Evolutionary conservation across 2,888 invertebrate genomes (phyloP).

Genomic region (Sussaba pulchella): DNA sequence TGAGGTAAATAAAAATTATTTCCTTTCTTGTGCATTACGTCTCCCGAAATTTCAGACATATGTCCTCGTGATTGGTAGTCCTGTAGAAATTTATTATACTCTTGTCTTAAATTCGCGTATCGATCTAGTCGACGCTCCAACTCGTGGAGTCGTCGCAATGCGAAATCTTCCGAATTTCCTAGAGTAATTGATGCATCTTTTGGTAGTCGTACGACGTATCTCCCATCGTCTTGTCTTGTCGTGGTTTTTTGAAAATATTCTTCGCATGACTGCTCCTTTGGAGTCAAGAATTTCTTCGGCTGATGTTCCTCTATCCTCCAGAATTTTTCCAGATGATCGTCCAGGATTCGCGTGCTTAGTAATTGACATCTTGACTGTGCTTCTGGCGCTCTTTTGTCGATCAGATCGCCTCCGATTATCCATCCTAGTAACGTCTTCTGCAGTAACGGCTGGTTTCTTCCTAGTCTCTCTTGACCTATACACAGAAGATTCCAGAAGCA

Average conservation of each 20-base stretch:
- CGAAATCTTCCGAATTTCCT: conserved; percentile 29
- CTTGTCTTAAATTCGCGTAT: background rate
- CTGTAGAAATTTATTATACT: conserved; percentile 17
- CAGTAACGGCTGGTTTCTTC: background rate
- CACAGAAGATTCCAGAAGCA: conserved; percentile 63
- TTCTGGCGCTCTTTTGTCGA: background rate
- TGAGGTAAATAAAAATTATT: conserved; percentile 50
- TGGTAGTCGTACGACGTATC: conserved; percentile 41
- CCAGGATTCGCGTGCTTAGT: background rate
- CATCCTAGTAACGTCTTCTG: conserved; percentile 28
- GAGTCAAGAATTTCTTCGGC: background rate
- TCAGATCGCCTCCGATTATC: conserved; percentile 31
- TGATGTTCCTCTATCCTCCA: conserved; percentile 32
- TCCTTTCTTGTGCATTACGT: background rate
- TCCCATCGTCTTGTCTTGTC: conserved; percentile 7
- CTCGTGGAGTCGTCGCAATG: conserved; percentile 19
- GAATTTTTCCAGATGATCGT: conserved; percentile 14
- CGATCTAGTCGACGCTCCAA: no score
- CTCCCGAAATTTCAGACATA: conserved; percentile 1
- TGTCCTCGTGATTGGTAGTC: conserved; percentile 18
- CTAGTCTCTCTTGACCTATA: conserved; percentile 31
- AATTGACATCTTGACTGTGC: background rate
- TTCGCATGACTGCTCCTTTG: conserved; percentile 32
- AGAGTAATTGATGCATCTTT: background rate
- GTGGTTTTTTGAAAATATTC: background rate